A percentile compares a stretch with the other conserved stretches of the same genome.
Evolutionary conservation across 1,140 invertebrate species (phyloP).

Genomic region (Hirudo medicinalis): DNA sequence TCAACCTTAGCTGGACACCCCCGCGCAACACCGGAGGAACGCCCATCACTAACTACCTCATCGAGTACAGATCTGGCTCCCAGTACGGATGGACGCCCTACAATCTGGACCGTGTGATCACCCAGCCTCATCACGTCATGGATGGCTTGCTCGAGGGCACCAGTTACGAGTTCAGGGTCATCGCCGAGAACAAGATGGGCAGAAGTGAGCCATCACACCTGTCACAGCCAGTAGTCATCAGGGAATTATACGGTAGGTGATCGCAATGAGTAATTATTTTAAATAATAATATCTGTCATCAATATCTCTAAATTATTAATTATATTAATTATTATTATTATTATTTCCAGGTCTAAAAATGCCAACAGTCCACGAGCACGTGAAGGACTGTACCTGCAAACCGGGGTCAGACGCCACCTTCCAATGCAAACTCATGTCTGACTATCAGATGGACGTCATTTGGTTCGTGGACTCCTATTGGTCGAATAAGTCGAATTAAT

Average conservation of each 20-base stretch:
- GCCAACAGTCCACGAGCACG: neutral
- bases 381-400: neutral
- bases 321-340: neutral
- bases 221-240: conserved; percentile 16
- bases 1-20: conserved; percentile 69
- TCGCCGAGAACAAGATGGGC: conserved; percentile 89
- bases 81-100: conserved; percentile 16
- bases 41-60: conserved; percentile 75
- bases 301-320: neutral
- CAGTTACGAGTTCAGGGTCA: conserved; percentile 85
- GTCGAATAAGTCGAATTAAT: neutral
- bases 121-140: conserved; percentile 46
- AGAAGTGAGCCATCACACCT: conserved; percentile 61
- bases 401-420: neutral
- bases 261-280: neutral
- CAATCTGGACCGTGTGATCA: conserved; percentile 13
- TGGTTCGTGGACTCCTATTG: neutral
- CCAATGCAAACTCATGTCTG: conserved; percentile 6
- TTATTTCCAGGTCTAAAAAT: neutral
- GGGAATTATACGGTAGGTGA: conserved; percentile 14
- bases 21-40: conserved; percentile 78
- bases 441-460: neutral
- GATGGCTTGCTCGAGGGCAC: conserved; percentile 73
- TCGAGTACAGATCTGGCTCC: conserved; percentile 51
- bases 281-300: neutral